Evolutionary conservation across 1,140 invertebrate species (phyloP).

Genomic region (Drosophila nebulosa): DNA sequence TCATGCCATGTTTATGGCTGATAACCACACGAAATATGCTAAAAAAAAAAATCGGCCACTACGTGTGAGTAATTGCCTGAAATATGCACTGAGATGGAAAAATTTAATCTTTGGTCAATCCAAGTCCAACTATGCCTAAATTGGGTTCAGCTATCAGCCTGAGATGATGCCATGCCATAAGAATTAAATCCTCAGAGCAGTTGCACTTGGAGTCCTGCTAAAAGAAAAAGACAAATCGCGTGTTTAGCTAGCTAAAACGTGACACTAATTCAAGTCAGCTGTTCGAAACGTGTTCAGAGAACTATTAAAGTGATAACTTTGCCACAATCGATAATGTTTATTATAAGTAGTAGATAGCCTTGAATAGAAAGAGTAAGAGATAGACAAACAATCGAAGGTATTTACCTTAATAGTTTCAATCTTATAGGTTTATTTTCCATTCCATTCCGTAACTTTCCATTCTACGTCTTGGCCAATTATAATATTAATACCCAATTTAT

Average conservation of each 20-base stretch:
- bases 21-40: constrained; percentile 30
- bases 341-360: neutral
- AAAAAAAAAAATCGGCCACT: constrained; percentile 5
- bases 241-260: neutral
- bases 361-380: neutral
- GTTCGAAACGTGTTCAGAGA: neutral
- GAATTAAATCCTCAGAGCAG: constrained; percentile 8
- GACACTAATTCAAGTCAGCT: neutral
- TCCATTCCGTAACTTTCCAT: neutral
- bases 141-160: neutral
- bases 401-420: neutral
- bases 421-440: neutral
- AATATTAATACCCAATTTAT: constrained; percentile 26
- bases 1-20: constrained; percentile 32
- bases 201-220: neutral
- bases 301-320: neutral
- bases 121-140: neutral
- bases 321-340: neutral
- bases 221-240: neutral
- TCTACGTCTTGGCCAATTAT: neutral
- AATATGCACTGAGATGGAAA: constrained; percentile 13
- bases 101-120: no score
- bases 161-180: constrained; percentile 25
- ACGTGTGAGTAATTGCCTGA: constrained; percentile 24
- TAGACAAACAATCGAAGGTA: neutral